A percentile compares a stretch with the other conserved stretches of the same genome.
These are phyloP conservation scores for Nowickia ferox DNA, from an alignment of 2,888 invertebrate species.

Conservation along the genomic window DNA sequence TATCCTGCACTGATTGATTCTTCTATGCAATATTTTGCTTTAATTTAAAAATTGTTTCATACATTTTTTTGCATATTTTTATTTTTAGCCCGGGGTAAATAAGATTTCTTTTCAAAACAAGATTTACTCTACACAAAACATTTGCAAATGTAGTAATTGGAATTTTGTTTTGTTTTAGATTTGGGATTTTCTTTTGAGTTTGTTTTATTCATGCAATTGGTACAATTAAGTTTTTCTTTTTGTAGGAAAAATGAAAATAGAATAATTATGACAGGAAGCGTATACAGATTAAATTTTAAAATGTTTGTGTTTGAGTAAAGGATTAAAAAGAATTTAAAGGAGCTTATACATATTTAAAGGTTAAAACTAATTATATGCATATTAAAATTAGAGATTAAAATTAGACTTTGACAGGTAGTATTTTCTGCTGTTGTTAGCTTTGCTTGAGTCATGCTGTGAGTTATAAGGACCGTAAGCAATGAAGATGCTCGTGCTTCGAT, in stretches of 20 bases:
- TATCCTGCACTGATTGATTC: neutral
- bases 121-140: constrained; percentile 10
- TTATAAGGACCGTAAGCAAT: no score
- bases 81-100: neutral
- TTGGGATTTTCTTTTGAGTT: constrained; percentile 5
- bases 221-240: constrained; percentile 1
- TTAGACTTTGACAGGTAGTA: no score
- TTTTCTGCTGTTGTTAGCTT: no score
- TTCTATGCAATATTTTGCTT: constrained; percentile 39
- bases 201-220: constrained; percentile 20
- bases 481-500: no score
- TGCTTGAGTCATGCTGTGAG: no score
- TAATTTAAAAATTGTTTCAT: constrained; percentile 35
- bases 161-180: neutral
- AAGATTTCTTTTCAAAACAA: constrained; percentile 32
- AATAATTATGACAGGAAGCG: neutral
- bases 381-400: no score
- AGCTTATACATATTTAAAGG: no score
- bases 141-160: constrained; percentile 17
- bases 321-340: no score
- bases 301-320: no score
- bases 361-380: no score
- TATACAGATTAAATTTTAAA: neutral
- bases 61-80: neutral
- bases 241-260: neutral